Evolutionary conservation across 2,113 vertebrate species (phyloP).

Genomic region (Peromyscus californicus): DNA sequence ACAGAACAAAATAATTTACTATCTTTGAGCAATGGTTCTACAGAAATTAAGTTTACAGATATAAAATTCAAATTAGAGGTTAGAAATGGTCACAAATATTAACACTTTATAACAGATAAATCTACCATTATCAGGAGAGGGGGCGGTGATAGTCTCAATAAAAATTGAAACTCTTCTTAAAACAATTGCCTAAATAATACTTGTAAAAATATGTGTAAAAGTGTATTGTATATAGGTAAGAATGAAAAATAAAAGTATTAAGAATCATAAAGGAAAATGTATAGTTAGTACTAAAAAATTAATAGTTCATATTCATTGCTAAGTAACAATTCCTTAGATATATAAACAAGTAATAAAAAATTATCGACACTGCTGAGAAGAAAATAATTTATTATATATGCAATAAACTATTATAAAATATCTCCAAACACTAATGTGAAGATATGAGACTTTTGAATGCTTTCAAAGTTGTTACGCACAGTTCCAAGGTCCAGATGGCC

Average conservation of each 20-base stretch:
- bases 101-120: neutral
- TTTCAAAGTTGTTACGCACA: conserved; percentile 87
- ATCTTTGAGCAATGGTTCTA: neutral
- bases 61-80: conserved; percentile 11
- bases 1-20: neutral
- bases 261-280: conserved; percentile 44
- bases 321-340: neutral
- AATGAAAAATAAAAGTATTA: neutral
- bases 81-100: neutral
- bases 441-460: conserved; percentile 78
- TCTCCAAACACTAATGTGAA: conserved; percentile 70
- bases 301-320: neutral
- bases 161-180: neutral
- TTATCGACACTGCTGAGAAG: conserved; percentile 57
- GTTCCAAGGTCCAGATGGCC: conserved; percentile 83
- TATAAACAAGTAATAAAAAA: conserved; percentile 56
- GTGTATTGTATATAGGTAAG: neutral
- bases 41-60: neutral
- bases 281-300: conserved; percentile 11
- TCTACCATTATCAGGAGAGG: neutral
- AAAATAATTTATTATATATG: conserved; percentile 89
- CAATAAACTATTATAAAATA: conserved; percentile 73
- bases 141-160: neutral
- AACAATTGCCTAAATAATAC: conserved; percentile 3
- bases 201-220: neutral